Base-by-base conservation (phyloP, 2,888 invertebrate species). In the Chymomyza caudatula region DNA sequence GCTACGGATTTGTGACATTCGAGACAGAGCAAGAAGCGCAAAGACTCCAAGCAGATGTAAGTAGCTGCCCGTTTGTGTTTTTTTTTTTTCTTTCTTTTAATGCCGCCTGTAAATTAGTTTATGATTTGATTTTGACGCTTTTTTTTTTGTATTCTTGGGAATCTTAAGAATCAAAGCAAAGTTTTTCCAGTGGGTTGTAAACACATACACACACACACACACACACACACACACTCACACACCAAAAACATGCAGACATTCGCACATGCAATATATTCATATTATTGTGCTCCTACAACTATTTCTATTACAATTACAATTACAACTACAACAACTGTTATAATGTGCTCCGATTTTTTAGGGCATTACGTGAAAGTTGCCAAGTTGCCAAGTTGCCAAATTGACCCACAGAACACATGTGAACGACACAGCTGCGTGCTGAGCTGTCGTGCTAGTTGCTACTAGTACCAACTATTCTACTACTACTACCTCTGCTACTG, bases 11-110 rank as follows among this genome's bases (percentile, higher is more conserved):
- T 90, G 94, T 95, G 44, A 96, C 95, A 55, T 96, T 96, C 89
- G 96, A 96, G 91, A 95, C 94, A 59, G 96, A 96, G 90, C 96
- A 96, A 86, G 96, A 96, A 91, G 96, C 96, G 17, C 94, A 93
- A 86, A 91, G 94, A 85, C 92, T 94, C 78, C 93, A 94, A 81
- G 92, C 93, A 80, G 94, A 94, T 91, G 94, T 94, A 89, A 90
- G 91, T 91, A 71, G 8, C 11, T 37, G 53, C 53, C 25, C n/a
- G 13, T 60, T 52, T 20, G 56, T 49, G 56, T 49, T 58, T 57
- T 62, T 37, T 57, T 55, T 52, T 60, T 61, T 20, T 22, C 49
- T 19, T 59, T 60, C 47, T 57, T 52, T 22, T 37, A 8, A 60
- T 54, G 42, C 37, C 62, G 66, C 67, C 53, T 71, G 61, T 66